Conservation (phyloP, 2,888 invertebrate genomes). For the Bombylius discolor region DNA sequence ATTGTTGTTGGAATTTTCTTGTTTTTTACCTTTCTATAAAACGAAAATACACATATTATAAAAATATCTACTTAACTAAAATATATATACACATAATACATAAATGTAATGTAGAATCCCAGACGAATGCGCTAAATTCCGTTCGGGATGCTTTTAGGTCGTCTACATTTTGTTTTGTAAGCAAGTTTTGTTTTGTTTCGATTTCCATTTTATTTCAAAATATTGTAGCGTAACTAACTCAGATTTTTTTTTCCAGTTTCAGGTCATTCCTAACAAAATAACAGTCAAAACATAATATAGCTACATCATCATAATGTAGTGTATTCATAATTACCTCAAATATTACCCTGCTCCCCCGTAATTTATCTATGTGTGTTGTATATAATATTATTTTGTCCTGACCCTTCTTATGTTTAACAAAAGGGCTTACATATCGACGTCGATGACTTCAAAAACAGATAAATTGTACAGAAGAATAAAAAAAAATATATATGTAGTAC, state of each 20-base stretch:
- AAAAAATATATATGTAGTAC: too few relatives aligned
- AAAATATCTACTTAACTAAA: too few relatives aligned
- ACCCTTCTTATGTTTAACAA: not conserved
- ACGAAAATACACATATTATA: too few relatives aligned
- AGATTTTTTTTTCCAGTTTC: not conserved
- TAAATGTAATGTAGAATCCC: not conserved
- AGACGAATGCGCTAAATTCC: not conserved
- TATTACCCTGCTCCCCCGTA: too few relatives aligned
- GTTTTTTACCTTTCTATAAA: too few relatives aligned
- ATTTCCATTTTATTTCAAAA: not conserved
- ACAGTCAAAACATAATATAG: too few relatives aligned
- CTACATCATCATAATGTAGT: too few relatives aligned
- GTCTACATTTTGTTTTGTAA: not conserved
- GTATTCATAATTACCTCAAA: too few relatives aligned
- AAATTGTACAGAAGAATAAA: not conserved
- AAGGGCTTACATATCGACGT: not conserved
- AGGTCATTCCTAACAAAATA: not conserved
- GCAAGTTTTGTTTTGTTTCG: not conserved
- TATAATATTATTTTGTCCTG: not conserved
- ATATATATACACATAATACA: too few relatives aligned
- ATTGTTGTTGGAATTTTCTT: too few relatives aligned
- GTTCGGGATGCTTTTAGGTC: not conserved
- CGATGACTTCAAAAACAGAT: not conserved
- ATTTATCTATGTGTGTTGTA: not conserved
- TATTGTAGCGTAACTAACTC: not conserved